Evolutionary conservation across 2,113 vertebrate species (phyloP), one percentile per base, ranked within the genome.

Genomic region (Gallinago media): DNA sequence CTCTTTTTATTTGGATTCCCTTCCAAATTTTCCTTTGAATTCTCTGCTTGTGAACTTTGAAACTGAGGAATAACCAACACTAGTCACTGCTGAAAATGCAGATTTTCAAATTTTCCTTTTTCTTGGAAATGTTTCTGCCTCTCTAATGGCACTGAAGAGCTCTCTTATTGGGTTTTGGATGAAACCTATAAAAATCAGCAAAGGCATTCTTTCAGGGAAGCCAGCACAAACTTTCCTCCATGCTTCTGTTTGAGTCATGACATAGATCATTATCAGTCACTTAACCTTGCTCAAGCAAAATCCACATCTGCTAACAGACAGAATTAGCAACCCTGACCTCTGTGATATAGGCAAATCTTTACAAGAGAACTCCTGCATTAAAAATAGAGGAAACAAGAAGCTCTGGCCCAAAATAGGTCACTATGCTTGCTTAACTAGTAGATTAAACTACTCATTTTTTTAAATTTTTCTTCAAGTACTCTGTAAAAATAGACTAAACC

Each of bases 71-170:
- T 83, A 93, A 88, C 59, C 26, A 77, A 63, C 46, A 79, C 66
- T 47, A 79, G 55, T 80, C 78, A 83, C 67, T 92, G 85, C 78
- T 94, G 78, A 94, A 97, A 93, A 93, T 66, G 88, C 75, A 90
- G 82, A 83, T 92, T 85, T 96, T 96, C 4, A 77, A 55, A 20
- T 93, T 94, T 95, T 95, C 82, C 72, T 85, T 93, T 96, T 96
- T 88, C 89, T 92, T 94, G 74, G 89, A 96, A 83, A 55, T 63
- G 20, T 11, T 92, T 89, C 49, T 92, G 71, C 38, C 44, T 88
- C 49, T 83, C 42, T 76, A 62, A 71, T 7, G 8, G 36, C 47
- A 59, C 47, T 74, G 68, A 93, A 80, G 38, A 29, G 16, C 76
- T 94, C 50, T 83, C 46, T 76, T 78, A 71, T 8, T 71, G 74